Evolutionary conservation across 2,888 invertebrate species (phyloP), one percentile per base, ranked within the genome.

Genomic region (Micoletzkya japonica): DNA sequence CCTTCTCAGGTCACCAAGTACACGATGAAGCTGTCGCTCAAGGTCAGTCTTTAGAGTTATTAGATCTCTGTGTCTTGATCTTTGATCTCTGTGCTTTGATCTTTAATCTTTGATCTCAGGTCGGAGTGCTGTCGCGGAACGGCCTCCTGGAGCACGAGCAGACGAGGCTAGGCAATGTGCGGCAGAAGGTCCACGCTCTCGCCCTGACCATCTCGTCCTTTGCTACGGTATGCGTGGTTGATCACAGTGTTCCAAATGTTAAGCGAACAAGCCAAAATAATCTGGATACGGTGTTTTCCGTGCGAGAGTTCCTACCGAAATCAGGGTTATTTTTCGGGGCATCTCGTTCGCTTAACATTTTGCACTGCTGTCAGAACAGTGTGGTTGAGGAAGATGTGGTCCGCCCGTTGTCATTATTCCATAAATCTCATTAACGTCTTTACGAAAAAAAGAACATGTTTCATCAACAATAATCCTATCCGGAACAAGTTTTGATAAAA

Each of bases 11-110:
- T 66, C 10, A 54, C 64, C 34, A 66, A 66, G 54, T 66, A 66
- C 64, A 54, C 64, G 52, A 52, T 66, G 54, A 66, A 66, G 37
- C 64, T 66, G 36, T 36, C 64, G 26, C 64, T 66, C 37, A 66
- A 66, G n/a, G 64, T 66, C 34, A 20, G 44, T 44, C 10, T 20
- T 44, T n/a, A n/a, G n/a, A n/a, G n/a, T n/a, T n/a, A n/a, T n/a
- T n/a, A n/a, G n/a, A 20, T 44, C 10, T 44, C 20, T 20, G 44
- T 14, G 10, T 44, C 44, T 44, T 14, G 44, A 44, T 44, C 14
- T 14, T 14, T 20, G n/a, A 20, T 44, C 10, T 44, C 20, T 20
- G 44, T 14, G 10, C 20, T 20, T 44, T 14, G 44, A 44, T 44
- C 14, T 14, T 14, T 20, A 44, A 44, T 44, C 14, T 44, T 44